These are phyloP conservation scores for Drosophila mimica DNA, from an alignment of 2,888 invertebrate species.

Conservation along the genomic window DNA sequence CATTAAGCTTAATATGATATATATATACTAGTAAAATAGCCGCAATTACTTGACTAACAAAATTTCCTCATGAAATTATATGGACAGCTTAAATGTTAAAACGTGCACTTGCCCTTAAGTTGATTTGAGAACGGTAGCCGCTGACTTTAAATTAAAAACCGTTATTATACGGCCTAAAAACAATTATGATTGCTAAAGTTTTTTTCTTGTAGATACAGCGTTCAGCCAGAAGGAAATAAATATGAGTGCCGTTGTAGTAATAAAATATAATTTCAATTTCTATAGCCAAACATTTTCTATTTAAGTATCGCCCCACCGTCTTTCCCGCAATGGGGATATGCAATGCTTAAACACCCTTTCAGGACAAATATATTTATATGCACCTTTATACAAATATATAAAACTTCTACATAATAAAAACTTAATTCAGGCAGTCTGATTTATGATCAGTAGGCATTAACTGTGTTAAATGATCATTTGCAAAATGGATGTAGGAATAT, in stretches of 20 bases:
- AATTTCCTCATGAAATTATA: conserved; percentile 40
- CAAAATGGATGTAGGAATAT: conserved; percentile 51
- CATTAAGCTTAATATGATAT: not conserved
- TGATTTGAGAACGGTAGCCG: conserved; percentile 28
- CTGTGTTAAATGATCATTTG: conserved; percentile 62
- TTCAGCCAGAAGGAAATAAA: not conserved
- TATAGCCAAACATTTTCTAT: not conserved
- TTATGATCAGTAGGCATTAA: conserved; percentile 48
- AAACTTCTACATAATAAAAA: not conserved
- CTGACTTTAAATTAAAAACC: conserved; percentile 24
- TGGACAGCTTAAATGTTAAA: conserved; percentile 33
- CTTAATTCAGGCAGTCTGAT: conserved; percentile 32
- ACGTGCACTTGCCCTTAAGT: conserved; percentile 43
- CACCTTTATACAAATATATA: not conserved
- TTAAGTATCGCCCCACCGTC: not conserved
- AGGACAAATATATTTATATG: not conserved
- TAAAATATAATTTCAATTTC: not conserved
- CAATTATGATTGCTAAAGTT: not conserved
- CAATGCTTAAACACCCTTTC: not conserved
- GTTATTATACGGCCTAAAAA: not conserved
- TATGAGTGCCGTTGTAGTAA: not conserved
- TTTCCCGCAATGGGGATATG: not conserved
- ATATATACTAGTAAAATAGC: not conserved
- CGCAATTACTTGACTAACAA: conserved; percentile 5
- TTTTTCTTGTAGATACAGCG: not conserved